A percentile compares a stretch with the other conserved stretches of the same genome.
These are phyloP conservation scores for Sisyra terminalis DNA, from an alignment of 2,888 invertebrate species.

Conservation along the genomic window DNA sequence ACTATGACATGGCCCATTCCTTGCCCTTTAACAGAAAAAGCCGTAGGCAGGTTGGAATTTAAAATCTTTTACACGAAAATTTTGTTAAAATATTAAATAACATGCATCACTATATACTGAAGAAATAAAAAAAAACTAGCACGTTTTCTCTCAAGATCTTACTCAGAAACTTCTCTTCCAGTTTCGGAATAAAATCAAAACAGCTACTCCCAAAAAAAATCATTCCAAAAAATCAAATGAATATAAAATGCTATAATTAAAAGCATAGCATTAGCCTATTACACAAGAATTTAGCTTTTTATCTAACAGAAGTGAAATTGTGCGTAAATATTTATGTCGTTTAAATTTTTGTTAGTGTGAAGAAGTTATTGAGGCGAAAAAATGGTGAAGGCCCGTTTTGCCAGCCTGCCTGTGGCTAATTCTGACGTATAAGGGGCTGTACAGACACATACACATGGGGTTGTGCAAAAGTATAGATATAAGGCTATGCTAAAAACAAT, in stretches of 20 bases:
- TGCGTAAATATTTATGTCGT: too few relatives aligned
- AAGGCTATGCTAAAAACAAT: neutral
- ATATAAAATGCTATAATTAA: too few relatives aligned
- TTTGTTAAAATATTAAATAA: constrained; percentile 4
- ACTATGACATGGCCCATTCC: constrained; percentile 32
- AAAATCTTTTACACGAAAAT: constrained; percentile 11
- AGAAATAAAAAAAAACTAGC: neutral
- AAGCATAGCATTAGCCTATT: too few relatives aligned
- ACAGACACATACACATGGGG: neutral
- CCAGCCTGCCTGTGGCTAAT: constrained; percentile 27
- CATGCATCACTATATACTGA: too few relatives aligned
- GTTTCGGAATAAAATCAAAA: too few relatives aligned
- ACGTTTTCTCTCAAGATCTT: neutral
- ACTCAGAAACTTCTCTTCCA: too few relatives aligned
- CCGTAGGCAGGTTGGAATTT: constrained; percentile 54
- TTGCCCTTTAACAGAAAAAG: constrained; percentile 63
- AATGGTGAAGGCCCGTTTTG: constrained; percentile 10
- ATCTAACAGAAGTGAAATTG: too few relatives aligned
- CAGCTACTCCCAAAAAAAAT: too few relatives aligned
- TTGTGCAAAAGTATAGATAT: neutral
- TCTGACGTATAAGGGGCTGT: constrained; percentile 15
- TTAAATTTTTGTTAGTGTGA: too few relatives aligned
- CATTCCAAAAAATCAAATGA: too few relatives aligned
- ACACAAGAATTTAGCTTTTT: too few relatives aligned
- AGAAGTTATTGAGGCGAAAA: too few relatives aligned